Evolutionary conservation across 2,113 vertebrate species (phyloP), one percentile per base, ranked within the genome.

Genomic region (Andinoacara biseriatus): DNA sequence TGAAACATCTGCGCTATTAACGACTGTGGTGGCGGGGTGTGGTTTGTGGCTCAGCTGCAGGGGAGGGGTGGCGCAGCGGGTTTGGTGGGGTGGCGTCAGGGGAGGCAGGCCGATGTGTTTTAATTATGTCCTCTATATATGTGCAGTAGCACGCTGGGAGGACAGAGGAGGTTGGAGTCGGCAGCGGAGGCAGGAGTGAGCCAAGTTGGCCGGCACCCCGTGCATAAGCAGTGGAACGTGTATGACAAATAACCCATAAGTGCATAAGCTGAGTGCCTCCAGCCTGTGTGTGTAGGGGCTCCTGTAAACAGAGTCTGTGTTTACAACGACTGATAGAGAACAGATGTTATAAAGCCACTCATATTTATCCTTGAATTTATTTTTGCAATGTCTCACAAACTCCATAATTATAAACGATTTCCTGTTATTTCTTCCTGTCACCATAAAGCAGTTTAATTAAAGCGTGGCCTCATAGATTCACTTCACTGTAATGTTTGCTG

Each of bases 401-500:
- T 59, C 52, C 8, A 58, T 75, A 40, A 78, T 84, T 58, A 74
- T 40, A 33, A 72, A 40, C 60, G 43, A 74, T 74, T 65, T 63
- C 58, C 57, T 7, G 76, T 86, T 85, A 61, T 35, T 80, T 67
- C 11, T 31, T 46, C 74, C 26, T 54, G 58, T 81, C 78, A 85
- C 24, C 52, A 81, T 81, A 58, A 58, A 59, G 49, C 69, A 10
- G 5, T 56, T 76, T 82, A 78, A 91, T 89, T 58, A 81, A 63
- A 76, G 31, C 1, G 0, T 60, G 59, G 15, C 13, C 2, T 13
- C 7, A 17, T 84, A 57, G 49, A 74, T 49, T 74, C 13, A 14
- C 15, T 54, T 46, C 13, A 33, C 67, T 54, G 46, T 33, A 29
- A 29, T 72, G 46, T 49, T 76, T 2, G 67, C 20, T 29, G 35